Conservation (phyloP, 2,113 vertebrate genomes). For the Xyrauchen texanus region DNA sequence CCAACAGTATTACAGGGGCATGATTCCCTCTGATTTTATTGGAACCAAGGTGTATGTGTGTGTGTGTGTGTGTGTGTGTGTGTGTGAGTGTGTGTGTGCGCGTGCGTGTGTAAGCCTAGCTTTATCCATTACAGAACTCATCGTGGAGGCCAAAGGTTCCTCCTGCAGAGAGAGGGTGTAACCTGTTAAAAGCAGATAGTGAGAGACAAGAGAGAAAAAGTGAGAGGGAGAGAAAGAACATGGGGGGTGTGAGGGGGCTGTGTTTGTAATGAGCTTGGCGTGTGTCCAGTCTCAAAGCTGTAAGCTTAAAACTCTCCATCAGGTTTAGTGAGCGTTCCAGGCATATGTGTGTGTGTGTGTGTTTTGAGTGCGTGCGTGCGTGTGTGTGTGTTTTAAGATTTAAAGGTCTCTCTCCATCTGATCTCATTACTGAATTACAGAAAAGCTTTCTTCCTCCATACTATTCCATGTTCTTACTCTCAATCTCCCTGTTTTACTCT, state of each 20-base stretch:
- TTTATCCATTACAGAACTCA: constrained; percentile 51
- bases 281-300: constrained; percentile 48
- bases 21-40: constrained; percentile 31
- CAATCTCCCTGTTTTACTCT: constrained; percentile 11
- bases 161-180: constrained; percentile 44
- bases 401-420: constrained; percentile 34
- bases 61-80: no score
- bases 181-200: constrained; percentile 55
- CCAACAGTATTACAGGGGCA: constrained; percentile 12
- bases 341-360: constrained; percentile 11
- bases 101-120: constrained; percentile 10
- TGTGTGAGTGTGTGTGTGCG: background rate
- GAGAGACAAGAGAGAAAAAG: constrained; percentile 38
- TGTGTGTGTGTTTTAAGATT: background rate
- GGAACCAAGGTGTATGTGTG: background rate
- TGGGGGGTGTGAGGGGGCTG: background rate
- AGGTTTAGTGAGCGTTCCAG: constrained; percentile 31
- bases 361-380: constrained; percentile 1
- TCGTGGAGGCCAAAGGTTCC: constrained; percentile 46
- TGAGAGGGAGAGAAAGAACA: background rate
- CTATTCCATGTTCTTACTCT: constrained; percentile 2
- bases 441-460: constrained; percentile 39
- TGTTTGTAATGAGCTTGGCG: constrained; percentile 49
- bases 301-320: constrained; percentile 36
- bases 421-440: constrained; percentile 51